phyloP scores from a whole-genome alignment of 1,140 invertebrate species.

The Lepeophtheirus salmonis region DNA sequence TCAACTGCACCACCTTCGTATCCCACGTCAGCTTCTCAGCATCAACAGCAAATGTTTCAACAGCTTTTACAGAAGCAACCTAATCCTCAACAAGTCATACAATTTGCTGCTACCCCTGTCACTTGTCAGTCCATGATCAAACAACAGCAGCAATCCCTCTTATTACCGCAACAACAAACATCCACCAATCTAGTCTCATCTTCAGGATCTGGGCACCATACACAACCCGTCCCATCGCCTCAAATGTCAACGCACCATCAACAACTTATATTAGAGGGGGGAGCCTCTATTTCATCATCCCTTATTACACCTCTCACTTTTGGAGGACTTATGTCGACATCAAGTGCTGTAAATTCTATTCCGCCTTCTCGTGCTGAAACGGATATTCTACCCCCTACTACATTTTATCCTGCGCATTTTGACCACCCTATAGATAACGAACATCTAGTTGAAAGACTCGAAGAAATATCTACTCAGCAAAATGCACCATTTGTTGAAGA shows the following conservation, averaged over 20 bases:
- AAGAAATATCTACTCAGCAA: constrained; percentile 10
- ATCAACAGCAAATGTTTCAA: neutral
- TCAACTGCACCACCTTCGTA: neutral
- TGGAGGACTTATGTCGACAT: neutral
- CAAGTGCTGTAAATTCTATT: neutral
- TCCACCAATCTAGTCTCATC: neutral
- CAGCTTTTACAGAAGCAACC: neutral
- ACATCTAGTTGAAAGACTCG: constrained; percentile 10
- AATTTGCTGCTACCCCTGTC: neutral
- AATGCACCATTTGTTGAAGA: neutral
- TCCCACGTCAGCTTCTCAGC: neutral
- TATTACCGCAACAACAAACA: neutral
- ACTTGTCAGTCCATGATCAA: neutral
- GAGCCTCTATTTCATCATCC: neutral
- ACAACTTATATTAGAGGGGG: neutral
- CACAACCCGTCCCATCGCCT: neutral
- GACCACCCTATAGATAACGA: constrained; percentile 8
- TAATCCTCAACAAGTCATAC: neutral
- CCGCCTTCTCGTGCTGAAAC: neutral
- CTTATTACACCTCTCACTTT: neutral
- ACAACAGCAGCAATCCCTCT: neutral
- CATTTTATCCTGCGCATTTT: neutral
- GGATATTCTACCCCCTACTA: neutral
- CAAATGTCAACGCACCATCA: neutral
- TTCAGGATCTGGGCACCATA: neutral